A percentile compares a stretch with the other conserved stretches of the same genome.
These are phyloP conservation scores for Myrmecophaga tridactyla DNA, from an alignment of 2,113 vertebrate species.

Conservation along the genomic window DNA sequence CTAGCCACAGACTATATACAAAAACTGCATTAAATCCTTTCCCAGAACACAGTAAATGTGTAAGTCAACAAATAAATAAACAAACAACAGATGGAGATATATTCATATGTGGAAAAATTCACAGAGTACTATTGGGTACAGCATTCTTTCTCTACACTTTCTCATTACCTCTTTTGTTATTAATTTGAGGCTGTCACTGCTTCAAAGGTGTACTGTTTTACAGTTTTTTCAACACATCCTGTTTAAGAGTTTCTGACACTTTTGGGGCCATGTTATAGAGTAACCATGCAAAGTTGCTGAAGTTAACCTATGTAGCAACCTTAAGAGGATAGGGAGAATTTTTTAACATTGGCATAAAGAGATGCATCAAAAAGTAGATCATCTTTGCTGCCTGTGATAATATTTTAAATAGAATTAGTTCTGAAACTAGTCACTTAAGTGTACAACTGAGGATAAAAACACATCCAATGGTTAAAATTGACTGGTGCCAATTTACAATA, in stretches of 20 bases:
- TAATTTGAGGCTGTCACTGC: not conserved
- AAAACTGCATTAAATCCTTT: not conserved
- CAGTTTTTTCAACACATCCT: not conserved
- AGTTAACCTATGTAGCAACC: not conserved
- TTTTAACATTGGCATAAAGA: constrained; percentile 9
- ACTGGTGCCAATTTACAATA: not conserved
- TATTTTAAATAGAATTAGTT: not conserved
- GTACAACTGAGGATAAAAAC: not conserved
- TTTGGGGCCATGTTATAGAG: not conserved
- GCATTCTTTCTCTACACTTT: not conserved
- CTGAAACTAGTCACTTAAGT: not conserved
- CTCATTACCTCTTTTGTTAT: not conserved
- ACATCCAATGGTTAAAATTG: not conserved
- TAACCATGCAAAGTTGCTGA: not conserved
- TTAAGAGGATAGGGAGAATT: not conserved
- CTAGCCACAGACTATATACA: not conserved
- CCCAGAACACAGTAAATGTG: not conserved
- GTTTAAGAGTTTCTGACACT: constrained; percentile 37
- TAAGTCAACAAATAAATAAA: not conserved
- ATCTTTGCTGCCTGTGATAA: constrained; percentile 15
- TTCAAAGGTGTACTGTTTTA: not conserved
- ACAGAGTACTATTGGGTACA: not conserved
- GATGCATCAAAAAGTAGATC: not conserved
- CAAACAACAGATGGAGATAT: not conserved
- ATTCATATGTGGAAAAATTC: not conserved